These are phyloP conservation scores for Motacilla alba DNA, from an alignment of 2,113 vertebrate species.

Conservation along the genomic window DNA sequence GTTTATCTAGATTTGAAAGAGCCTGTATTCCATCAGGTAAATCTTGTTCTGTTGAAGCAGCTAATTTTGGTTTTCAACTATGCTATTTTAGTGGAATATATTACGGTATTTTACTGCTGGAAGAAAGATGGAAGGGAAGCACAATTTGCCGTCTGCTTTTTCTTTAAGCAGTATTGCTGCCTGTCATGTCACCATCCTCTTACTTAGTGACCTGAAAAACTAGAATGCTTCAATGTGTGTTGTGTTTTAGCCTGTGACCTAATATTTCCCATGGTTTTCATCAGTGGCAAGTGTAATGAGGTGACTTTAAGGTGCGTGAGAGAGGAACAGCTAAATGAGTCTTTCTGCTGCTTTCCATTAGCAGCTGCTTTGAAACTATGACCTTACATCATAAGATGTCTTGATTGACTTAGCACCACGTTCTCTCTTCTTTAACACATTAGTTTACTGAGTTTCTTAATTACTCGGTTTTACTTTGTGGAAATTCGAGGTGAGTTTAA, in stretches of 20 bases:
- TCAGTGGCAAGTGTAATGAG: background rate
- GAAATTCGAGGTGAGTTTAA: background rate
- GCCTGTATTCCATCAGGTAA: conserved; percentile 97
- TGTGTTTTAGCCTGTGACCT: background rate
- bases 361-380: background rate
- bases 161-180: background rate
- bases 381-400: background rate
- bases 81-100: background rate
- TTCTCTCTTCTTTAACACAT: background rate
- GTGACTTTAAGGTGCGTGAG: background rate
- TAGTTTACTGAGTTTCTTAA: background rate
- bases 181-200: background rate
- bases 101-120: background rate
- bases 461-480: background rate
- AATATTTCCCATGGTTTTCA: background rate
- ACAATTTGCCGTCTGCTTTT: background rate
- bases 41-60: background rate
- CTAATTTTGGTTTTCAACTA: background rate
- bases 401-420: background rate
- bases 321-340: background rate
- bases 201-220: background rate
- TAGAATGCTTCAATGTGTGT: background rate
- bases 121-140: background rate
- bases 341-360: background rate
- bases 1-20: conserved; percentile 95